Base-by-base conservation (phyloP, 2,797 vertebrate species). In the Phyllotis vaccarum region DNA sequence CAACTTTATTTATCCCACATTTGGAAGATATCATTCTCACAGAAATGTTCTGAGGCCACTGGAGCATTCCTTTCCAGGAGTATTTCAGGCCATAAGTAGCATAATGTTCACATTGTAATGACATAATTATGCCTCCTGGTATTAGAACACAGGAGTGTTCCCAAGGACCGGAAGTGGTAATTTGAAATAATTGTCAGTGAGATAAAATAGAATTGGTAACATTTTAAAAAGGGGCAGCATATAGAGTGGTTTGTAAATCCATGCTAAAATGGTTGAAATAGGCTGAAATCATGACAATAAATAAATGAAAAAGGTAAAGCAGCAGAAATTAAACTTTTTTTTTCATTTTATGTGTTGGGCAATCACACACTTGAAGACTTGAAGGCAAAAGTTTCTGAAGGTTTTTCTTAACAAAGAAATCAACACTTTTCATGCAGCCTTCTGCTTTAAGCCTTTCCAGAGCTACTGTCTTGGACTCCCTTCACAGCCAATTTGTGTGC, bases 381-480 rank as follows among this genome's bases (percentile, higher is more conserved):
- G 83, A 34, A 95, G 94, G 78, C 34, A 12, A 76, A 97, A 83
- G 90, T 95, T 97, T 96, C 95, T 95, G 82, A 98, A 96, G 85
- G 60, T 82, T 95, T 97, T 97, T 93, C 81, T 96, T 97, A 98
- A 96, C 96, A 49, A 90, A 93, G 70, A 94, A 97, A 97, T 93
- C 62, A 94, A 89, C 66, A 12, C n/a, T 93, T 43, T 66, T 96
- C 93, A 90, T 95, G 95, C 82, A 34, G 46, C 37, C 46, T 85
- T 78, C 70, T 21, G 95, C 87, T 95, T 58, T 43, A 13, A 97
- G 89, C 60, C 75, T 95, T 98, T 98, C 93, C 92, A 97, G 91
- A 97, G 95, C 76, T 91, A 80, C 95, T 97, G 95, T 97, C 97
- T 96, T 98, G 97, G 97, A 97, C 93, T 97, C 86, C 46, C 62